Conservation (phyloP, 2,113 vertebrate species). For the Orientallactaga bullata region DNA sequence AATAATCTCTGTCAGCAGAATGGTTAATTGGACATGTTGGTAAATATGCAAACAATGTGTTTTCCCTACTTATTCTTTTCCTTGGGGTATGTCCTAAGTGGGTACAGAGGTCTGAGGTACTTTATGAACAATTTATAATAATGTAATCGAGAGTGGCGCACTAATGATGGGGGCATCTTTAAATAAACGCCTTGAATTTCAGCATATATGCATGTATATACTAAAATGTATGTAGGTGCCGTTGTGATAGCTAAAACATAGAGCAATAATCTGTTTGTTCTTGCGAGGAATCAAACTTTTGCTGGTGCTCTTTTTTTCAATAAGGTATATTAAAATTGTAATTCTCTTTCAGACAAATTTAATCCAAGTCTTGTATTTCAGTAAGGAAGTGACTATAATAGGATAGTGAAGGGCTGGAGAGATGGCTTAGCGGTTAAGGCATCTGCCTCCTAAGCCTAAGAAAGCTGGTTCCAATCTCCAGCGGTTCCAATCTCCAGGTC, state of each 20-base stretch:
- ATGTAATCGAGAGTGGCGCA: slow-evolving; percentile 84
- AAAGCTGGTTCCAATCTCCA: too few relatives aligned
- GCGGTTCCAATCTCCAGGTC: too few relatives aligned
- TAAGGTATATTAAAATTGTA: slow-evolving; percentile 78
- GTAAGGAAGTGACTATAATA: slow-evolving; percentile 49
- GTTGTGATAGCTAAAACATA: slow-evolving; percentile 85
- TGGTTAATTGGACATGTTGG: slow-evolving; percentile 87
- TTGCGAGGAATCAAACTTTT: slow-evolving; percentile 78
- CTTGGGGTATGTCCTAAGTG: slow-evolving; percentile 85
- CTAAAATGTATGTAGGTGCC: slow-evolving; percentile 77
- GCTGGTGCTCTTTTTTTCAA: slow-evolving; percentile 77
- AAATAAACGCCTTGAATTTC: slow-evolving; percentile 86
- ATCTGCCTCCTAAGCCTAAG: too few relatives aligned
- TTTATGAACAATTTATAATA: slow-evolving; percentile 82
- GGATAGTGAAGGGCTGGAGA: too few relatives aligned
- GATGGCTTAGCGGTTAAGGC: too few relatives aligned
- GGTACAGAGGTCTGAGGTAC: slow-evolving; percentile 80
- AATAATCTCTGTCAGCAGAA: slow-evolving; percentile 86
- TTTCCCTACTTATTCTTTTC: slow-evolving; percentile 88
- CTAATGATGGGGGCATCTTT: slow-evolving; percentile 88
- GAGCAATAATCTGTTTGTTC: slow-evolving; percentile 78
- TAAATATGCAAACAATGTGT: slow-evolving; percentile 87
- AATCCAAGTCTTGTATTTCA: slow-evolving; percentile 76
- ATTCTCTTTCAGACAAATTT: slow-evolving; percentile 79
- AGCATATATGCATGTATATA: slow-evolving; percentile 87